Evolutionary conservation across 2,797 vertebrate genomes (phyloP).

Genomic region (Botia almorhae): DNA sequence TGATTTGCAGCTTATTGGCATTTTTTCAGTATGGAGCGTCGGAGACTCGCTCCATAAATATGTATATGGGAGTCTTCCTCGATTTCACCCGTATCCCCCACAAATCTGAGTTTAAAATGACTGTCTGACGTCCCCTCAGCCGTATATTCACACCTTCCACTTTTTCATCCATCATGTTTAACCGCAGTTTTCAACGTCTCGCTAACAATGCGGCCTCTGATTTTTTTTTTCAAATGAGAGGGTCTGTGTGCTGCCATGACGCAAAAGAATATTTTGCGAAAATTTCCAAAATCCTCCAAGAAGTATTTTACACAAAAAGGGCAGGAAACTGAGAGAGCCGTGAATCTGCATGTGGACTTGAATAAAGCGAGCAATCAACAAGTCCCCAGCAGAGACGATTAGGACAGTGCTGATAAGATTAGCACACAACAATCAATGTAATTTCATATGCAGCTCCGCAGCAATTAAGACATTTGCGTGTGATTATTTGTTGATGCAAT

Average conservation of each 20-base stretch:
- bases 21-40: constrained; percentile 32
- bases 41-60: constrained; percentile 49
- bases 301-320: background rate
- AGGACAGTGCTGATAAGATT: constrained; percentile 54
- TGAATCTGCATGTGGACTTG: constrained; percentile 19
- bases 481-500: constrained; percentile 58
- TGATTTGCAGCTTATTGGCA: constrained; percentile 49
- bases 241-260: background rate
- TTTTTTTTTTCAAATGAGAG: constrained; percentile 20
- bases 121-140: constrained; percentile 13
- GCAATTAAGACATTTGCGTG: constrained; percentile 56
- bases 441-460: constrained; percentile 48
- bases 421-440: constrained; percentile 53
- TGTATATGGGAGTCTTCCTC: constrained; percentile 39
- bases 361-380: constrained; percentile 49
- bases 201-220: constrained; percentile 20
- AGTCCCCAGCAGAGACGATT: constrained; percentile 51
- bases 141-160: constrained; percentile 26
- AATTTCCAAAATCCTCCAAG: background rate
- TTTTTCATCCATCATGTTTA: constrained; percentile 47
- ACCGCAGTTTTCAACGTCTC: background rate
- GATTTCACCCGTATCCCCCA: constrained; percentile 44
- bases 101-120: constrained; percentile 50
- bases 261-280: constrained; percentile 9
- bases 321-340: background rate